These are phyloP conservation scores for Sturnira hondurensis DNA, from an alignment of 2,113 vertebrate species.

Conservation along the genomic window DNA sequence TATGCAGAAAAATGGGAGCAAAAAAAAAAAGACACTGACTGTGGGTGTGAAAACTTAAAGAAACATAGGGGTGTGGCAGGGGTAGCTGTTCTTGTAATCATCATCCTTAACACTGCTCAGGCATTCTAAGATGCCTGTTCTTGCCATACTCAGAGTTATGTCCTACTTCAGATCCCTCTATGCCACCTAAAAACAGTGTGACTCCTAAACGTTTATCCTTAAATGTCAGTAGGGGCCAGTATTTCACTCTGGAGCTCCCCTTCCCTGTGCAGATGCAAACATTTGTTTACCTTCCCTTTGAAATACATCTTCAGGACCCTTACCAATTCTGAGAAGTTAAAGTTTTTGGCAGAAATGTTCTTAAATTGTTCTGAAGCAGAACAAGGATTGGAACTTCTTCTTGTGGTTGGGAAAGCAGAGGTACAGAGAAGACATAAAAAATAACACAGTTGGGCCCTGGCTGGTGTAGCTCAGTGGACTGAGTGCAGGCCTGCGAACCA, in stretches of 20 bases:
- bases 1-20: not conserved
- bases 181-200: not conserved
- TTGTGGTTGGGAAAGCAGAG: not conserved
- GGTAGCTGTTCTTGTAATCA: not conserved
- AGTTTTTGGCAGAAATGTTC: not conserved
- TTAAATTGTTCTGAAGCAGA: not conserved
- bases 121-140: not conserved
- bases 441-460: too few species aligned
- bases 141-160: not conserved
- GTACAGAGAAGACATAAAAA: not conserved
- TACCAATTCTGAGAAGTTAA: not conserved
- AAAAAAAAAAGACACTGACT: constrained; percentile 29
- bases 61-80: not conserved
- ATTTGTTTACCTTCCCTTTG: not conserved
- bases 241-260: not conserved
- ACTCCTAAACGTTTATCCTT: not conserved
- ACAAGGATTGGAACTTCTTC: not conserved
- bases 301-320: not conserved
- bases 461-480: too few species aligned
- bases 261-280: not conserved
- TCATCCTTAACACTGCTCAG: not conserved
- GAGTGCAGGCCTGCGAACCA: too few species aligned
- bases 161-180: not conserved
- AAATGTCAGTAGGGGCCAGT: not conserved
- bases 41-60: not conserved